Conservation (phyloP, 2,113 vertebrate genomes). For the Platysternon megacephalum region DNA sequence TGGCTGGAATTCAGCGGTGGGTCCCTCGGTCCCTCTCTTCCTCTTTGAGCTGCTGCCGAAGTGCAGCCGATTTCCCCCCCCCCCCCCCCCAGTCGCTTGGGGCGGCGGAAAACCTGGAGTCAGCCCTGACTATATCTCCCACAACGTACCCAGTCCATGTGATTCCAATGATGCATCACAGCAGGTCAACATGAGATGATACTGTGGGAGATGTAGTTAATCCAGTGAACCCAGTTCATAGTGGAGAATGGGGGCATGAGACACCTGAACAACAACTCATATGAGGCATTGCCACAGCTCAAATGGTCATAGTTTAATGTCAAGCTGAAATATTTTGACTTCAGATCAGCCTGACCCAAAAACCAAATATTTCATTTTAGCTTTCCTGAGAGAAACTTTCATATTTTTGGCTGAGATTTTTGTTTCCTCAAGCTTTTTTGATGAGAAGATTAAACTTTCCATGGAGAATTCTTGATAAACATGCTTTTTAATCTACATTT, state of each 20-base stretch:
- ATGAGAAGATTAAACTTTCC: neutral
- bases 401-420: neutral
- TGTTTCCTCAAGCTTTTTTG: neutral
- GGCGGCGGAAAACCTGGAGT: too few species aligned
- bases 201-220: too few species aligned
- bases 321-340: neutral
- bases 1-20: too few species aligned
- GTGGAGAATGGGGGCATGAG: too few species aligned
- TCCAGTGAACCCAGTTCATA: too few species aligned
- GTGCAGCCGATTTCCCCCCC: too few species aligned
- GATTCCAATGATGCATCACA: neutral
- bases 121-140: neutral
- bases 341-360: neutral
- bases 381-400: neutral
- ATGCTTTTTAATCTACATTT: neutral
- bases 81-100: too few species aligned
- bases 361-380: neutral
- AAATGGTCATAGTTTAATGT: neutral
- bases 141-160: neutral
- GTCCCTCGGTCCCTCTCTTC: too few species aligned
- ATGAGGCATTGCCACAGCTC: neutral
- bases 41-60: too few species aligned
- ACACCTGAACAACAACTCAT: too few species aligned
- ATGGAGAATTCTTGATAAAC: neutral
- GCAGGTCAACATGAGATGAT: too few species aligned